Evolutionary conservation across 1,140 invertebrate genomes (phyloP).

Genomic region (Bombus confusus): DNA sequence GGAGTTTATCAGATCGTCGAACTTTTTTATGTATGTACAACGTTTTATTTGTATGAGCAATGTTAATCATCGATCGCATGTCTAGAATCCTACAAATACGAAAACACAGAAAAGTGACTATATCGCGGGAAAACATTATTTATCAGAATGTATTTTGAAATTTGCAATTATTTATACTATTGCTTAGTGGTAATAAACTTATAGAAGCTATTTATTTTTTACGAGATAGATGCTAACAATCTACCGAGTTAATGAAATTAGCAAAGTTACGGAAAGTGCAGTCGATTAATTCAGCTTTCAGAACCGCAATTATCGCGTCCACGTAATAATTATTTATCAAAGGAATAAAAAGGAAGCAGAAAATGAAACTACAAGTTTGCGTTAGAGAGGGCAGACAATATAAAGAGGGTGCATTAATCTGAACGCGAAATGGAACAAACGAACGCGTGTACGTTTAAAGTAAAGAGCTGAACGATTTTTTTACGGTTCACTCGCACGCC

Average conservation of each 20-base stretch:
- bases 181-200: not conserved
- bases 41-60: not conserved
- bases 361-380: no score
- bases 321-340: not conserved
- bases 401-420: not conserved
- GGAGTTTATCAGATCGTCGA: not conserved
- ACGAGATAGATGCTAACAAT: not conserved
- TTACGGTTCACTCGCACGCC: conserved; percentile 4
- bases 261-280: not conserved
- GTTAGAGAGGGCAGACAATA: no score
- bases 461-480: conserved; percentile 24
- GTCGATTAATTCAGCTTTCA: not conserved
- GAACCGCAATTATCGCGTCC: not conserved
- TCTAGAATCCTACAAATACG: not conserved
- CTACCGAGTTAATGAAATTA: not conserved
- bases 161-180: not conserved
- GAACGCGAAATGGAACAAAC: not conserved
- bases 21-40: not conserved
- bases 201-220: not conserved
- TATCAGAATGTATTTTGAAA: not conserved
- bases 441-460: not conserved
- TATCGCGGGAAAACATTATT: no score
- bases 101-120: not conserved
- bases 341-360: not conserved
- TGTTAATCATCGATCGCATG: not conserved